Evolutionary conservation across 2,113 vertebrate species (phyloP), one percentile per base, ranked within the genome.

Genomic region (Poeciliopsis occidentalis): DNA sequence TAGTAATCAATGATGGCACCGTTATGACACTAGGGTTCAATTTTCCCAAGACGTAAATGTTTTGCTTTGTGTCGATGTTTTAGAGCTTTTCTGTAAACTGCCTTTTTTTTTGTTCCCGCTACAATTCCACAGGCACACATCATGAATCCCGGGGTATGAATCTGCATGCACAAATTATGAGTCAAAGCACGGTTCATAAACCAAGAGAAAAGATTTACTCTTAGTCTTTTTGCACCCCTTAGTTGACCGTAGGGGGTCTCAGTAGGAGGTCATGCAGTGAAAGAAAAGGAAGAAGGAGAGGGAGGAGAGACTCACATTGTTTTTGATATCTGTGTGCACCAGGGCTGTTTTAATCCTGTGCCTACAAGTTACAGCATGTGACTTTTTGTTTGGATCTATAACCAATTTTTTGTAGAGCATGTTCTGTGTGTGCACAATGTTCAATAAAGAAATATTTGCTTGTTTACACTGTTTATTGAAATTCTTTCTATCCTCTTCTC

Each of bases 261-360:
- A 51, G 71, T 63, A 73, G 61, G 71, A 34, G 62, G 60, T 54
- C 22, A 39, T 26, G 62, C 51, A 24, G 22, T 27, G 30, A 75
- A 29, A 60, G 5, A 57, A 24, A 41, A 26, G 47, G 29, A 41
- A 39, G 31, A 27, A 24, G 4, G 39, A 47, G 60, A 62, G 51
- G 27, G 30, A 63, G 19, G 51, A 57, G 47, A 29, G 11, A 2
- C 60, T 73, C 24, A 60, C 32, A 39, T 54, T 78, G 37, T 39
- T 51, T 17, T 30, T 22, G 26, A 51, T 64, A 34, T 67, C 41
- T 69, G 67, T 41, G 24, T 19, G 47, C 64, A 73, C 22, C 26
- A 61, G 5, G 64, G 22, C 39, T 51, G 60, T 34, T 31, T 73
- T 66, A 34, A 31, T 68, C 8, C 62, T 67, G 60, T 31, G 34